A percentile compares a stretch with the other conserved stretches of the same genome.
Evolutionary conservation across 2,113 vertebrate genomes (phyloP).

Genomic region (Triplophysa tibetana): DNA sequence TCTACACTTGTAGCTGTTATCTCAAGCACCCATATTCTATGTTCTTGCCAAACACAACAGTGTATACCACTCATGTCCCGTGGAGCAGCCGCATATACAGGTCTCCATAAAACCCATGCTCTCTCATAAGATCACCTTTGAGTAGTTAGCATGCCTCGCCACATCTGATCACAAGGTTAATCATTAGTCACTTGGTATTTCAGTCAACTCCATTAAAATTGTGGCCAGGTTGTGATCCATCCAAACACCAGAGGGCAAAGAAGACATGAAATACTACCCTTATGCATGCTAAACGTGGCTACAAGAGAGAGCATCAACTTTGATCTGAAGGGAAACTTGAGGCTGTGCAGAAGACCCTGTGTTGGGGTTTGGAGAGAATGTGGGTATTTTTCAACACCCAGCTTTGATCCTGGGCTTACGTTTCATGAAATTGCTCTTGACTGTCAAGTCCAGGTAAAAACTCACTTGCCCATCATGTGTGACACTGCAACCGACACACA

Average conservation of each 20-base stretch:
- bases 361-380: slow-evolving; percentile 16
- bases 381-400: slow-evolving; percentile 60
- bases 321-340: slow-evolving; percentile 51
- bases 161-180: not conserved
- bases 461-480: slow-evolving; percentile 32
- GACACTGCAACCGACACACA: slow-evolving; percentile 14
- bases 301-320: slow-evolving; percentile 24
- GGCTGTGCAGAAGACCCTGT: slow-evolving; percentile 23
- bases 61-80: not conserved
- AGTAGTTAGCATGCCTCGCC: not conserved
- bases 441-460: slow-evolving; percentile 57
- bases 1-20: slow-evolving; percentile 2
- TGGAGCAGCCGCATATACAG: not conserved
- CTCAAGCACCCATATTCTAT: slow-evolving; percentile 3
- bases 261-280: slow-evolving; percentile 39
- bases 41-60: slow-evolving; percentile 22
- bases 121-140: not conserved
- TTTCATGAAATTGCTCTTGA: slow-evolving; percentile 59
- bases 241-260: slow-evolving; percentile 23
- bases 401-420: slow-evolving; percentile 63
- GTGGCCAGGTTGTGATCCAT: slow-evolving; percentile 10
- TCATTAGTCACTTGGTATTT: slow-evolving; percentile 25
- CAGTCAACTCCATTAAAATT: not conserved
- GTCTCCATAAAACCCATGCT: not conserved
- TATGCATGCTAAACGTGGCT: slow-evolving; percentile 26